Evolutionary conservation across 2,113 vertebrate species (phyloP), one percentile per base, ranked within the genome.

Genomic region (Phyllopteryx taeniolatus): DNA sequence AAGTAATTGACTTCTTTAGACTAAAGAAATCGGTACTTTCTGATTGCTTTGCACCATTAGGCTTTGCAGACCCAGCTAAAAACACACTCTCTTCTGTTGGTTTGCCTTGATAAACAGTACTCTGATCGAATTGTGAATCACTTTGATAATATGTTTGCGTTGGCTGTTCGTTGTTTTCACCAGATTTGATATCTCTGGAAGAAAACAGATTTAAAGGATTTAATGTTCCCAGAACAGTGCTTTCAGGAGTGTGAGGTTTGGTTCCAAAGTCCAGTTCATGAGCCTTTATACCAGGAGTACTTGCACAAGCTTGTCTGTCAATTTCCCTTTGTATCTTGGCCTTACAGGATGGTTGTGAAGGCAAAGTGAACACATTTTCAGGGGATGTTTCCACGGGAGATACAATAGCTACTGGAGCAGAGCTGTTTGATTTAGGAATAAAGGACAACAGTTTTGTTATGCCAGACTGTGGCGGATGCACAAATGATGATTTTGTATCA

Each of bases 1-100:
- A 95, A 86, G 93, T 95, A 59, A 96, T 87, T 27, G 96, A 96
- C 79, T 95, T 98, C 73, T 90, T 95, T 11, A 97, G 95, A 61
- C 90, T 94, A 71, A 97, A 94, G 73, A 96, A 95, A 78, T 91
- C 83, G 68, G 77, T 75, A 72, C 81, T 89, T 65, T 83, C 63
- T 64, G 81, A 42, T 46, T 72, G 72, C 67, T 85, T 72, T 72
- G 80, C 75, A 13, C 57, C 62, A 35, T 11, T 44, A 9, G 62
- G 39, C n/a, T 22, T 76, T 15, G 44, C 72, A 61, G 79, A 44
- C 15, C n/a, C 73, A 2, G 33, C 42, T 47, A 27, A 31, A 31
- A n/a, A 47, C 19, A 22, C 42, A 10, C 42, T 27, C 1, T 22
- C 63, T 31, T 47, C 27, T 17, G 9, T 65, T 22, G 9, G 19